Evolutionary conservation across 35 echinoderm and acorn worm genomes (phyloP).

Genomic region (Holothuria glaberrima): DNA sequence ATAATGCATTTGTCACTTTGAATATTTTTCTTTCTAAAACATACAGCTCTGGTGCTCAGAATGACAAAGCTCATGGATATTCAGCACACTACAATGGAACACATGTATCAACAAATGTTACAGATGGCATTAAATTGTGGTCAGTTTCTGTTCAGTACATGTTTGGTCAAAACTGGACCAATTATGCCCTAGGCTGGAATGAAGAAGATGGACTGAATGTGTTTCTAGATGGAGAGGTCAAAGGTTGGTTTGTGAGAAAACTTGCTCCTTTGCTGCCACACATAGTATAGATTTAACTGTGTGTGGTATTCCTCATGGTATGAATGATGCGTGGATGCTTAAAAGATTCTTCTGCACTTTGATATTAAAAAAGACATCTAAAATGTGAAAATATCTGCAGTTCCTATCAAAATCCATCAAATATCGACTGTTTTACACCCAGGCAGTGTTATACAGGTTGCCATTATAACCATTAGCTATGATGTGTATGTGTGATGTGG

Average conservation of each 20-base stretch:
- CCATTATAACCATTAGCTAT: too few species aligned
- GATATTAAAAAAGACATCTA: too few species aligned
- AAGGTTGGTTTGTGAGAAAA: slow-evolving; percentile 21
- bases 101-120: slow-evolving; percentile 29
- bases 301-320: too few species aligned
- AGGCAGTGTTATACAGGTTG: too few species aligned
- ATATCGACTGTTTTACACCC: too few species aligned
- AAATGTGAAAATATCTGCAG: too few species aligned
- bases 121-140: slow-evolving; percentile 60
- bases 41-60: slow-evolving; percentile 84
- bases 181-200: slow-evolving; percentile 87
- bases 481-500: too few species aligned
- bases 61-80: slow-evolving; percentile 49
- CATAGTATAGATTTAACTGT: too few species aligned
- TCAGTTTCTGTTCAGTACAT: slow-evolving; percentile 28
- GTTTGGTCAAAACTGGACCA: slow-evolving; percentile 69
- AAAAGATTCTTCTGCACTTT: too few species aligned
- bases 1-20: not conserved
- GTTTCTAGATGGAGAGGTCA: slow-evolving; percentile 66
- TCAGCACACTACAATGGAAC: slow-evolving; percentile 56
- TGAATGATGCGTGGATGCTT: too few species aligned
- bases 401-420: too few species aligned
- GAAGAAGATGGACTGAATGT: slow-evolving; percentile 55
- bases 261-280: too few species aligned
- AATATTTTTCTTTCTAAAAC: not conserved